A percentile compares a stretch with the other conserved stretches of the same genome.
phyloP scores from a whole-genome alignment of 2,113 vertebrate genomes.

The Leptobrachium ailaonicum region DNA sequence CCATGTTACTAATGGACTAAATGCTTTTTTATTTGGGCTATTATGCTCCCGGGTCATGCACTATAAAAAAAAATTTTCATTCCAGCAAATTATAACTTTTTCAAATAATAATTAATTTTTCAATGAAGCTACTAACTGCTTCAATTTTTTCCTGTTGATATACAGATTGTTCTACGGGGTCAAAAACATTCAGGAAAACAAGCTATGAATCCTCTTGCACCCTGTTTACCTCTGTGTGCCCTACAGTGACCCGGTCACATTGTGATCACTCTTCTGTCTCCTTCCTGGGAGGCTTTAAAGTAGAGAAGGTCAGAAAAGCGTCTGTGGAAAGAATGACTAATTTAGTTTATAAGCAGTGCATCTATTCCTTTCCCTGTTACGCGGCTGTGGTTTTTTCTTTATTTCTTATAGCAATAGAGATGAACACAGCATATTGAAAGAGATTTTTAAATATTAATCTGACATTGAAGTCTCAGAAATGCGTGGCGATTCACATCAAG shows the following conservation, averaged over 20 bases:
- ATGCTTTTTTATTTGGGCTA: constrained; percentile 7
- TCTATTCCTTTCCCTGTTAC: constrained; percentile 30
- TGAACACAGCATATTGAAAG: constrained; percentile 28
- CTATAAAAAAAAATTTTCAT: no score
- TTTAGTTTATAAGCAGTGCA: constrained; percentile 39
- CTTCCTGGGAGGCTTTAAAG: constrained; percentile 27
- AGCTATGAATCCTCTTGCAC: constrained; percentile 13
- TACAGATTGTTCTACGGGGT: constrained; percentile 22
- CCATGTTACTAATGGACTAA: no score
- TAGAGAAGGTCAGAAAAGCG: constrained; percentile 43
- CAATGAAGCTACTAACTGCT: constrained; percentile 24
- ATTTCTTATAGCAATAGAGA: constrained; percentile 42
- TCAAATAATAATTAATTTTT: constrained; percentile 34
- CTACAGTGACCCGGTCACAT: constrained; percentile 24
- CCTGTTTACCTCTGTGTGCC: neutral
- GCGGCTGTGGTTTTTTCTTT: neutral
- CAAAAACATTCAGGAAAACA: neutral
- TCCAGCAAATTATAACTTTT: constrained; percentile 31
- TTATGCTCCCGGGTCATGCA: constrained; percentile 38
- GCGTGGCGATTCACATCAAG: constrained; percentile 7
- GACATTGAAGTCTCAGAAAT: constrained; percentile 42
- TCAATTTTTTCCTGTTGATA: constrained; percentile 20
- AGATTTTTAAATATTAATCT: constrained; percentile 47
- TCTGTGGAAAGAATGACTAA: constrained; percentile 39
- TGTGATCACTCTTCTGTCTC: constrained; percentile 29